Evolutionary conservation across 2,113 vertebrate genomes (phyloP), one percentile per base, ranked within the genome.

Genomic region (Tragelaphus buxtoni): DNA sequence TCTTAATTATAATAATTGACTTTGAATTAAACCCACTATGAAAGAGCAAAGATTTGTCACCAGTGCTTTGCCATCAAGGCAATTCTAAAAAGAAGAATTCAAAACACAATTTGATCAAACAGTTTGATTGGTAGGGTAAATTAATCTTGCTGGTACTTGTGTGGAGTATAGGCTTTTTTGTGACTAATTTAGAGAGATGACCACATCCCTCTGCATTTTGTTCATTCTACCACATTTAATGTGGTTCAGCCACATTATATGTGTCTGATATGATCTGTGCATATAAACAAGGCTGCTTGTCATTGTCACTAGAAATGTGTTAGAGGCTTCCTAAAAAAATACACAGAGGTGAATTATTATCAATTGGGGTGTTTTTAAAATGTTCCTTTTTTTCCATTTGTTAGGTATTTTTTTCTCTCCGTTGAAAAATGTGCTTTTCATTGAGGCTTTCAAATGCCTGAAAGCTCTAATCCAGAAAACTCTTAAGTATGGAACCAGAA

Each of bases 361-460:
- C 47, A 90, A 2, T 65, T 89, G 74, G 17, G 39, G 9, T 82
- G 5, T 79, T 63, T 92, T 97, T 51, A 30, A 55, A 42, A 76
- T 74, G 91, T 87, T 88, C 14, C 32, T 69, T 77, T 72, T 74
- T 79, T 30, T 30, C 24, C 65, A 26, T 96, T 97, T 90, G 32
- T 53, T 2, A 80, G 39, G 17, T 2, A 9, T 18, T 94, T 86
- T 85, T 96, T 35, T 51, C 30, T n/a, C 18, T 53, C 30, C 20
- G 2, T n/a, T 94, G 72, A n/a, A 87, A 95, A 72, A 69, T 65
- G 5, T 90, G 11, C 16, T 83, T 93, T 83, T 83, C 17, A 32
- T 49, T 61, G 39, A 3, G 1, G 18, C 14, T 39, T 35, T 79
- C 5, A 32, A 60, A n/a, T 0, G 20, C 60, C 26, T 51, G 32